These are phyloP conservation scores for Lottia scabra DNA, from an alignment of 2,888 invertebrate species.

Conservation along the genomic window DNA sequence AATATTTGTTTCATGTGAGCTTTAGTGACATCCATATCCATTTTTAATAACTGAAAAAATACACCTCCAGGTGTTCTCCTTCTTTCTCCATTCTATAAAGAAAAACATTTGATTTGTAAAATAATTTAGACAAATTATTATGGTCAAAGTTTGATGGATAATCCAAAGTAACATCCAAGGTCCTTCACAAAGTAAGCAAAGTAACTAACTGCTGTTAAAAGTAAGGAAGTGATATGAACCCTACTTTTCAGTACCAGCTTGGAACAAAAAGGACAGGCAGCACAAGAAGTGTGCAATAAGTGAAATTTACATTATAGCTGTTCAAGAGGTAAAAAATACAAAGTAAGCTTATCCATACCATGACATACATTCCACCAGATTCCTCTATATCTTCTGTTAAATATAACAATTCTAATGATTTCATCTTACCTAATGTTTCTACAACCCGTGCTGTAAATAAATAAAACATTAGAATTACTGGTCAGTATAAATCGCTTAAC, in stretches of 20 bases:
- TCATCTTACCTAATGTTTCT: constrained; percentile 78
- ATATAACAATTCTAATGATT: constrained; percentile 81
- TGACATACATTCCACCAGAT: constrained; percentile 87
- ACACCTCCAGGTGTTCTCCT: constrained; percentile 89
- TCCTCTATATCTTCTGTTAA: constrained; percentile 86
- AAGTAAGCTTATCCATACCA: constrained; percentile 71
- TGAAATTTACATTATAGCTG: too few species aligned
- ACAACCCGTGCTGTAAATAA: constrained; percentile 73
- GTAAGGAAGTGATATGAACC: too few species aligned
- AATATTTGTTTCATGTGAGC: constrained; percentile 55
- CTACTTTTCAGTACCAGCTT: too few species aligned
- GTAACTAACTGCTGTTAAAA: too few species aligned
- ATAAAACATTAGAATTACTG: background rate
- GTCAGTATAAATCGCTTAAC: too few species aligned
- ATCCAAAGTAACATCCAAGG: too few species aligned
- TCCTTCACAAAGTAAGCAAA: too few species aligned
- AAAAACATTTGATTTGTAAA: background rate
- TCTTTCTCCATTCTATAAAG: constrained; percentile 79
- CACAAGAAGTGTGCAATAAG: too few species aligned
- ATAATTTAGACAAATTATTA: too few species aligned
- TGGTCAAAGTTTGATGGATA: too few species aligned
- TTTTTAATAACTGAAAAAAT: constrained; percentile 80
- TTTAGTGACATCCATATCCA: constrained; percentile 45
- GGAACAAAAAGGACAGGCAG: too few species aligned
- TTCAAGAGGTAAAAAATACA: too few species aligned